Base-by-base conservation (phyloP, 2,888 invertebrate species). In the Heliconius aoede region DNA sequence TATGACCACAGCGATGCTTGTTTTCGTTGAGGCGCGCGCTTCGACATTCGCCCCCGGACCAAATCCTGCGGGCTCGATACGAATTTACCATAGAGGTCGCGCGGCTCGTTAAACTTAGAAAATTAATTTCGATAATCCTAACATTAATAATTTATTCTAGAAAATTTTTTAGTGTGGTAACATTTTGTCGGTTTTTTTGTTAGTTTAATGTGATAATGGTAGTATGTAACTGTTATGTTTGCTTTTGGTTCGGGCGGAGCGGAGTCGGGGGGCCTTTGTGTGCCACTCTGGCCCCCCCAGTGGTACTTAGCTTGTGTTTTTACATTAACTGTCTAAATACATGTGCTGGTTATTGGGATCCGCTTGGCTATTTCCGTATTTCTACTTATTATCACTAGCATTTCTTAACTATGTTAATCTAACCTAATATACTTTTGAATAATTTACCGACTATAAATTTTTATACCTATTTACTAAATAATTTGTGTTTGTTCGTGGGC, bases 161-260 rank as follows among this genome's bases (percentile, higher is more conserved):
- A 88, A 88, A 94, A 94, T 91, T 93, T 90, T 93, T 93, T 92
- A 91, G 92, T 88, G 89, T 91, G 88, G 89, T 92, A 91, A 89
- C 85, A 87, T 87, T 90, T 88, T 87, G 86, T 86, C 88, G 88
- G 86, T 89, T 85, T 90, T 65, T 92, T 87, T 87, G 89, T 91
- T 92, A 89, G 88, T 90, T 90, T 81, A 84, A 89, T 88, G 87
- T 91, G 86, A 88, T 90, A 85, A 86, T 86, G 76, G 88, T 91
- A 89, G 89, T 86, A 83, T 82, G 79, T 88, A 86, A 87, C 82
- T 92, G 93, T 93, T 94, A 91, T 85, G 91, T 93, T 93, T 92
- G 91, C 89, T 92, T 91, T 85, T 78, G 81, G 81, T 80, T 79
- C 68, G 62, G 61, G 78, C 79, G 69, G 80, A 77, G 79, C 77